phyloP scores from a whole-genome alignment of 2,888 invertebrate genomes.

The Nephrotoma appendiculata region DNA sequence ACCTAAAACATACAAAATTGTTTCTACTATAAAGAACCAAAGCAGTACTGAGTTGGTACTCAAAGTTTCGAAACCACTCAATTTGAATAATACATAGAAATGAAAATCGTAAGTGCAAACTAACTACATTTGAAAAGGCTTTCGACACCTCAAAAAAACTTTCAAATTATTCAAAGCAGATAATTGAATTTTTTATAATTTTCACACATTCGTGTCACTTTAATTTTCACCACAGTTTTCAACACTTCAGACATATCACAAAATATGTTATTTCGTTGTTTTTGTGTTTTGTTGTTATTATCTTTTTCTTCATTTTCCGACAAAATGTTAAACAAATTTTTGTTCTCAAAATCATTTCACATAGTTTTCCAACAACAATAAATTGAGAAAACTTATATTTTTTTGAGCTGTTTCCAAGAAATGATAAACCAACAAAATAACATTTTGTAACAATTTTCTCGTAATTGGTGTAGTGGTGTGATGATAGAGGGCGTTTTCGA shows the following conservation, averaged over 20 bases:
- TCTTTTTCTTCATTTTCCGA: not conserved
- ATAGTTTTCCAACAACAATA: not conserved
- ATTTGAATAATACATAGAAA: too few species aligned
- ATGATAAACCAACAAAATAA: not conserved
- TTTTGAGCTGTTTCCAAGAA: not conserved
- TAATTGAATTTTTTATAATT: not conserved
- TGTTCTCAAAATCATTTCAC: not conserved
- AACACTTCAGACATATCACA: not conserved
- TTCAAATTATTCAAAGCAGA: not conserved
- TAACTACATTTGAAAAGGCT: not conserved
- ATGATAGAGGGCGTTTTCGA: not conserved
- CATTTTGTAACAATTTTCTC: not conserved
- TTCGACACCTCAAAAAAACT: not conserved
- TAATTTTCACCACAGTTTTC: not conserved
- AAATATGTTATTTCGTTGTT: not conserved
- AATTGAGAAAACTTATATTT: not conserved
- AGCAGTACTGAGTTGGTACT: too few species aligned
- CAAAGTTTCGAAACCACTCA: too few species aligned
- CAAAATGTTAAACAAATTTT: not conserved
- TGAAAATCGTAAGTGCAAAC: too few species aligned
- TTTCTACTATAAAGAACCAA: too few species aligned
- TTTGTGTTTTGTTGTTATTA: not conserved
- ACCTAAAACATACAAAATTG: too few species aligned
- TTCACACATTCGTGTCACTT: not conserved
- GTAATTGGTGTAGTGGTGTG: not conserved